Conservation (phyloP, 2,113 vertebrate genomes). For the Phrynosoma blainvillii region DNA sequence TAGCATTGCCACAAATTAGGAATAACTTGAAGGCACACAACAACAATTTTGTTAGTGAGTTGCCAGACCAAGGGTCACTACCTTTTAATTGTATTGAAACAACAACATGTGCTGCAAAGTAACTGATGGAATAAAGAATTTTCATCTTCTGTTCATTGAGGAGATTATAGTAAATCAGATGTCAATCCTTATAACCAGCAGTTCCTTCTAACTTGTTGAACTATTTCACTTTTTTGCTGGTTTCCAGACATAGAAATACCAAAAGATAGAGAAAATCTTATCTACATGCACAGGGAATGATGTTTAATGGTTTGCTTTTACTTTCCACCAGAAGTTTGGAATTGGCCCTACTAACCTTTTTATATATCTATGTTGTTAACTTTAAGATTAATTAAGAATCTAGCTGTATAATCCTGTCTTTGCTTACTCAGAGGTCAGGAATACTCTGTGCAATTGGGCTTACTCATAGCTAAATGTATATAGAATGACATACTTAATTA, state of each 20-base stretch:
- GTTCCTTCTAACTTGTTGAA: slow-evolving; percentile 22
- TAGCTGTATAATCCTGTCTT: not conserved
- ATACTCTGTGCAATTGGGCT: too few relatives aligned
- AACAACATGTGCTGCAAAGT: slow-evolving; percentile 29
- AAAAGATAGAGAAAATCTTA: not conserved
- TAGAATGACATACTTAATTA: too few relatives aligned
- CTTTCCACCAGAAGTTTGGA: not conserved
- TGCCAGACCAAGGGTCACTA: not conserved
- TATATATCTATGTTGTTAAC: not conserved
- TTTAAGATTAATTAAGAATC: not conserved
- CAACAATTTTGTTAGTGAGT: not conserved
- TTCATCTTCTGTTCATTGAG: slow-evolving; percentile 23
- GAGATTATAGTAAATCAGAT: slow-evolving; percentile 28
- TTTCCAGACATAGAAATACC: not conserved
- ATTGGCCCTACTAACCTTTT: not conserved
- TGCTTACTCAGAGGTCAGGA: too few relatives aligned
- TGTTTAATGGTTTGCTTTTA: not conserved
- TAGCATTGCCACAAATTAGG: too few relatives aligned
- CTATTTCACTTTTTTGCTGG: not conserved
- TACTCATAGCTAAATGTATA: too few relatives aligned
- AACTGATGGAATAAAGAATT: slow-evolving; percentile 15
- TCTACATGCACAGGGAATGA: not conserved
- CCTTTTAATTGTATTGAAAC: slow-evolving; percentile 28
- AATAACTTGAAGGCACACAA: too few relatives aligned
- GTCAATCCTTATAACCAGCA: slow-evolving; percentile 14